Base-by-base conservation (phyloP, 2,797 vertebrate genomes). In the Mormyrops boulengeri region DNA sequence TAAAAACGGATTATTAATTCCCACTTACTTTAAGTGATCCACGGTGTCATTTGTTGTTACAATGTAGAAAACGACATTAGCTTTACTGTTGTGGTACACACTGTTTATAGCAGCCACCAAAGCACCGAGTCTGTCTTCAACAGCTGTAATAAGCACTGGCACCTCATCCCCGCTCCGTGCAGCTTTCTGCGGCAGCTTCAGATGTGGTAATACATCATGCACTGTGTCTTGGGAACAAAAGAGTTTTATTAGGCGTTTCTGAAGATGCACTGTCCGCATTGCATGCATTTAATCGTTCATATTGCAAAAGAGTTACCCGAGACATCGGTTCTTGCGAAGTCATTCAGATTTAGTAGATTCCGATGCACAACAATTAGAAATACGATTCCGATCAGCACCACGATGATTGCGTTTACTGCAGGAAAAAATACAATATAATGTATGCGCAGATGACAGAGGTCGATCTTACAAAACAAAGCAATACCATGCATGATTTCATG, bases 61-160 rank as follows among this genome's bases (percentile, higher is more conserved):
- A 38, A 99, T 96, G 91, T 97, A 95, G 95, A 99, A 99, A 11
- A 97, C 94, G 82, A 99, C 96, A 0, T 95, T 97, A 93, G 98
- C 95, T 92, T 93, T 97, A 85, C 96, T 99, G 93, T 99, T 97
- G 77, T 90, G 95, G 91, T 96, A 96, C 93, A 99, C 94, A 69
- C 99, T 99, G 94, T 99, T 98, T 92, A 99, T 97, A 82, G 97
- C 97, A 89, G 98, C 96, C 30, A 99, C 94, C 34, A 96, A 95
- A 50, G 97, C 98, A 2, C 98, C 98, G 0, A 99, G 97, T 92
- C 98, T 95, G 38, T 98, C 97, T 92, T 98, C 97, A 0, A 96
- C 95, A 11, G 98, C 97, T 6, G 98, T 96, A 92, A 99, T 97
- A 91, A 99, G 93, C 91, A 99, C 96, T 1, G 97, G 95, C 90